phyloP scores from a whole-genome alignment of 2,797 vertebrate species.

The Tragelaphus oryx region DNA sequence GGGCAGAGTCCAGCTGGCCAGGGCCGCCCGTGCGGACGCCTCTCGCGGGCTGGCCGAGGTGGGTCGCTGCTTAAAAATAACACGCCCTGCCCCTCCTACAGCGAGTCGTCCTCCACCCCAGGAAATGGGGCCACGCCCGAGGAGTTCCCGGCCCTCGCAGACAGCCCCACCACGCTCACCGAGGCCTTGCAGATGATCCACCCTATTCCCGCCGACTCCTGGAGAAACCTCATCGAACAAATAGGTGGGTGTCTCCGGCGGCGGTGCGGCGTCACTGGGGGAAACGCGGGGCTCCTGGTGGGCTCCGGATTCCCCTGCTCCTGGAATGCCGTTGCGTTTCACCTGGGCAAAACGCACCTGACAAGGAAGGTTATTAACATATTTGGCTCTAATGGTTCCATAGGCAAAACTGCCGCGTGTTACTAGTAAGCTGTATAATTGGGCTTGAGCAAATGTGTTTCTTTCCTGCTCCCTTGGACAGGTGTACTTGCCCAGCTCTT shows the following conservation, averaged over 20 bases:
- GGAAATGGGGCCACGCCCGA: constrained; percentile 74
- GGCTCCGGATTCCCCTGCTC: background rate
- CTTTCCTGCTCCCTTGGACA: background rate
- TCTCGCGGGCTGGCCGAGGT: background rate
- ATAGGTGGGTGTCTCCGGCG: constrained; percentile 77
- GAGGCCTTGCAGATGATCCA: constrained; percentile 78
- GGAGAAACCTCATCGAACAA: constrained; percentile 84
- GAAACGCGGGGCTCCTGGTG: background rate
- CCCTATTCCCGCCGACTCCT: constrained; percentile 84
- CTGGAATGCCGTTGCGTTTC: background rate
- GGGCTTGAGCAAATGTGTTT: background rate
- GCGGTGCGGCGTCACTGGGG: fast-evolving
- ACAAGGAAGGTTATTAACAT: background rate
- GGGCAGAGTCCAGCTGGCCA: background rate
- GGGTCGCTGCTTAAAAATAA: constrained; percentile 57
- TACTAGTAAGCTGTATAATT: background rate
- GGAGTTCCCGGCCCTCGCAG: constrained; percentile 73
- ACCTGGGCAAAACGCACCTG: background rate
- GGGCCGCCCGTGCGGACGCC: background rate
- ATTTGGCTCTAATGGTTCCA: background rate
- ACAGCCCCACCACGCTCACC: constrained; percentile 73
- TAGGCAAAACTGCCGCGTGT: background rate
- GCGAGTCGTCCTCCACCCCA: constrained; percentile 74
- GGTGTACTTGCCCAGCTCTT: background rate
- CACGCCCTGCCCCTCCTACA: constrained; percentile 28